Percentiles rank a stretch among this genome's conserved stretches.
These are phyloP conservation scores for Dendropsophus ebraccatus DNA, from an alignment of 2,113 vertebrate species.

Conservation along the genomic window DNA sequence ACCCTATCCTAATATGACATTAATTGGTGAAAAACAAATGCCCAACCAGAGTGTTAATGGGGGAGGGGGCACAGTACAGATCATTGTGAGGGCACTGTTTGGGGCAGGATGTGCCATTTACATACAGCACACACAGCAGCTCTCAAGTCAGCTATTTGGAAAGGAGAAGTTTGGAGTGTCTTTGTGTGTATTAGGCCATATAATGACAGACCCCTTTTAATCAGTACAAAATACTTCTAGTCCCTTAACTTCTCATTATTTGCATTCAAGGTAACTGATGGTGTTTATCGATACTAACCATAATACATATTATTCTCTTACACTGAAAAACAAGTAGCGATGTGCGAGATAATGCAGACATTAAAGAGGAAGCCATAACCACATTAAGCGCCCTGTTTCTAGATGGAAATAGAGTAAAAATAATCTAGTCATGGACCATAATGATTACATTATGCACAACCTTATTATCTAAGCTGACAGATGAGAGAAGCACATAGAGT, in stretches of 20 bases:
- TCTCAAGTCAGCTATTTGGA: no score
- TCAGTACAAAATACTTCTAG: no score
- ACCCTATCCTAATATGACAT: not conserved
- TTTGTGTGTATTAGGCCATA: no score
- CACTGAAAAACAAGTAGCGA: not conserved
- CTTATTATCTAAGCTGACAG: constrained; percentile 5
- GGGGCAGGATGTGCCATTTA: no score
- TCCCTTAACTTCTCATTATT: no score
- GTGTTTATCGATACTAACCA: not conserved
- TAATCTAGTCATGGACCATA: not conserved
- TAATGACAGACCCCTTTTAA: no score
- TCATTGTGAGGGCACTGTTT: no score
- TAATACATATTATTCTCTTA: not conserved
- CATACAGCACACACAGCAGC: no score
- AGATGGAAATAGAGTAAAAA: not conserved
- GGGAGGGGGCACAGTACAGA: no score
- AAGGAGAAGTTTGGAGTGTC: no score
- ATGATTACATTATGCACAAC: not conserved
- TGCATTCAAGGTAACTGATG: no score
- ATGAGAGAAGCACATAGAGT: not conserved
- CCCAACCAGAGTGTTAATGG: no score
- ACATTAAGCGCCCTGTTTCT: not conserved
- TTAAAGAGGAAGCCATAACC: not conserved
- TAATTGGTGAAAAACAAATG: not conserved
- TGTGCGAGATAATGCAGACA: not conserved